Percentiles rank a stretch among this genome's conserved stretches.
phyloP scores from a whole-genome alignment of 2,888 invertebrate genomes.

The Drosophila incognita region DNA sequence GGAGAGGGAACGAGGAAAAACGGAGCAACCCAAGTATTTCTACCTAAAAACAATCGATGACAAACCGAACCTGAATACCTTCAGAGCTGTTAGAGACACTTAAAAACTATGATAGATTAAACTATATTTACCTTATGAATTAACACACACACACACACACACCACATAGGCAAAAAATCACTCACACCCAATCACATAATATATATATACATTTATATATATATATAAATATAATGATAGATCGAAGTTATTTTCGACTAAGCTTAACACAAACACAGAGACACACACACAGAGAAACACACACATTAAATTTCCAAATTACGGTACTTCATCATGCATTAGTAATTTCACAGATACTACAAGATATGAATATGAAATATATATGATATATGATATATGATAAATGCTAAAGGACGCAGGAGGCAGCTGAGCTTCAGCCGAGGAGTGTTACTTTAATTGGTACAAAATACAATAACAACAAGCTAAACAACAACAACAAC shows the following conservation, averaged over 20 bases:
- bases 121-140: conserved; percentile 66
- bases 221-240: conserved; percentile 31
- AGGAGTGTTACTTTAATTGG: conserved; percentile 69
- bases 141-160: conserved; percentile 16
- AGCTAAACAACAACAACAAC: conserved; percentile 16
- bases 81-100: conserved; percentile 78
- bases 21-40: conserved; percentile 70
- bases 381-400: conserved; percentile 16
- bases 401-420: conserved; percentile 23
- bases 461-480: conserved; percentile 77
- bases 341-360: conserved; percentile 26
- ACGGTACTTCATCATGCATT: conserved; percentile 48
- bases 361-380: conserved; percentile 44
- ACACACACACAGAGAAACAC: background rate
- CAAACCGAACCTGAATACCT: conserved; percentile 80
- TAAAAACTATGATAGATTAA: conserved; percentile 77
- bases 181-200: conserved; percentile 40
- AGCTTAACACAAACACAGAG: conserved; percentile 33
- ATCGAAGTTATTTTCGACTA: conserved; percentile 49
- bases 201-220: conserved; percentile 1
- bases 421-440: conserved; percentile 26
- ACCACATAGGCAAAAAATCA: conserved; percentile 33
- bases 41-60: conserved; percentile 73
- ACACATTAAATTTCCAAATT: conserved; percentile 54
- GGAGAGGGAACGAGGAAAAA: conserved; percentile 33